Conservation (phyloP, 2,113 vertebrate genomes). For the Chelonoidis abingdonii region DNA sequence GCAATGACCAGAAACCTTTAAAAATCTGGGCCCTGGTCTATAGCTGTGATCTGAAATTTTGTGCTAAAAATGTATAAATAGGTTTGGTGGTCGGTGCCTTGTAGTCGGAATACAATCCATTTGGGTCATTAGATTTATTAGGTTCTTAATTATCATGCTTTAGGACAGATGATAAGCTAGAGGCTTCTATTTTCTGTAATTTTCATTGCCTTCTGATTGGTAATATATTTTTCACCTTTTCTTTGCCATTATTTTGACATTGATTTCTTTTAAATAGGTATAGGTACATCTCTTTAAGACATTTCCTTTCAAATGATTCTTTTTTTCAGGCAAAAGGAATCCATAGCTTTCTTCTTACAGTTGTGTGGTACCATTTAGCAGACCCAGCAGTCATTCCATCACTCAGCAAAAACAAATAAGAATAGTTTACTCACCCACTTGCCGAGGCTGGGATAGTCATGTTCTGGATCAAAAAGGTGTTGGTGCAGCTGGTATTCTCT, state of each 20-base stretch:
- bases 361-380: background rate
- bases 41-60: background rate
- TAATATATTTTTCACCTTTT: background rate
- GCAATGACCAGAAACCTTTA: background rate
- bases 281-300: background rate
- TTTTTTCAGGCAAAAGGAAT: background rate
- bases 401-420: background rate
- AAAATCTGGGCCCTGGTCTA: background rate
- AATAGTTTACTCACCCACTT: constrained; percentile 90
- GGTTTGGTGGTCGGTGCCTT: background rate
- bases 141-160: background rate
- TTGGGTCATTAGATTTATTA: background rate
- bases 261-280: background rate
- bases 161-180: background rate
- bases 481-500: constrained; percentile 96
- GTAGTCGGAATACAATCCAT: background rate
- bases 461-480: constrained; percentile 94
- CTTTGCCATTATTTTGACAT: background rate
- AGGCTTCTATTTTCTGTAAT: background rate
- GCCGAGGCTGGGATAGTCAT: constrained; percentile 90
- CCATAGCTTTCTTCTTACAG: background rate
- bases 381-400: background rate
- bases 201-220: background rate
- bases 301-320: background rate
- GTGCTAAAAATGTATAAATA: background rate